Percentiles rank a stretch among this genome's conserved stretches.
phyloP scores from a whole-genome alignment of 2,113 vertebrate genomes.

The Mystacornis crossleyi region DNA sequence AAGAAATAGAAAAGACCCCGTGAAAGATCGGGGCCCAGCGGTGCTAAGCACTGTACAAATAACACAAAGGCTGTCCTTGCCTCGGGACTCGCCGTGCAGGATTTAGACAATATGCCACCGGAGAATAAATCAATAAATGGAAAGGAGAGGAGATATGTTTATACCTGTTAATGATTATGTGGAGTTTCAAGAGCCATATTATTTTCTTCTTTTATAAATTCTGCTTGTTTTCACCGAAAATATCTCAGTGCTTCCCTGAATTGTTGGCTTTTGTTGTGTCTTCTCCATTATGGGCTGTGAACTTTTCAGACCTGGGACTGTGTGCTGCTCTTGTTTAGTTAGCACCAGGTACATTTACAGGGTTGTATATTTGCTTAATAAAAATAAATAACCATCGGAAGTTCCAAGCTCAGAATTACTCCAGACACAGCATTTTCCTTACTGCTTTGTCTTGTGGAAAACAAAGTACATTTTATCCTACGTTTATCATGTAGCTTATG shows the following conservation, averaged over 20 bases:
- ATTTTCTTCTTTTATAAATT: constrained; percentile 12
- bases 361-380: constrained; percentile 65
- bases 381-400: constrained; percentile 60
- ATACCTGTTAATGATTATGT: constrained; percentile 42
- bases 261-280: neutral
- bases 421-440: constrained; percentile 65
- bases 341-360: constrained; percentile 43
- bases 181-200: neutral
- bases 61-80: constrained; percentile 62
- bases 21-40: neutral
- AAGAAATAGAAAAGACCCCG: neutral
- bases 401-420: constrained; percentile 50
- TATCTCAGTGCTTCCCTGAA: neutral
- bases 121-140: constrained; percentile 49
- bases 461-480: constrained; percentile 63
- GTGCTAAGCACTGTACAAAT: constrained; percentile 53
- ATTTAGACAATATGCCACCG: constrained; percentile 30
- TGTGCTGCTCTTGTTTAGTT: constrained; percentile 31
- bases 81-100: neutral
- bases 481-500: constrained; percentile 66
- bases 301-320: neutral
- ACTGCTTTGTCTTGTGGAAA: constrained; percentile 64
- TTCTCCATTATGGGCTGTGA: neutral
- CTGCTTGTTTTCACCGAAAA: neutral
- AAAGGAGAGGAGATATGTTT: constrained; percentile 27